Conservation (phyloP, 2,113 vertebrate genomes). For the Mustela nigripes region DNA sequence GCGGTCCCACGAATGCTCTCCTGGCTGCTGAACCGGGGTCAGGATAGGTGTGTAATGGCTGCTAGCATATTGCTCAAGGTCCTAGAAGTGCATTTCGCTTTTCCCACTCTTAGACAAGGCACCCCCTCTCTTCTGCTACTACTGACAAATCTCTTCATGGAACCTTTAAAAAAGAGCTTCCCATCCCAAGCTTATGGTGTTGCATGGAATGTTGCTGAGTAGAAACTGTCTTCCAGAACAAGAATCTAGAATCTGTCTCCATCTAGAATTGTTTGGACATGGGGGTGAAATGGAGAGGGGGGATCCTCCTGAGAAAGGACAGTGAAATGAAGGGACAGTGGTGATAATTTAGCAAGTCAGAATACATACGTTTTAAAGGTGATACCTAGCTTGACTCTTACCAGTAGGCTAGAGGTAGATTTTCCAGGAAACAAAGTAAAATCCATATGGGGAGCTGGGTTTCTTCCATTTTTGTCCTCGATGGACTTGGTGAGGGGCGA, state of each 20-base stretch:
- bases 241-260: not conserved
- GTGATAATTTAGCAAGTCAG: not conserved
- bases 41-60: not conserved
- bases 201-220: not conserved
- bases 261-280: not conserved
- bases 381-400: not conserved
- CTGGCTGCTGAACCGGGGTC: not conserved
- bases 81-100: not conserved
- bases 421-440: not conserved
- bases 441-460: not conserved
- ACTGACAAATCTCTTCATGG: not conserved
- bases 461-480: not conserved
- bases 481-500: not conserved
- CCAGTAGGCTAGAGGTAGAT: not conserved
- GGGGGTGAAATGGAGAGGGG: not conserved
- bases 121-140: not conserved
- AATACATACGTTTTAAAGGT: not conserved
- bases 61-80: not conserved
- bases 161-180: not conserved
- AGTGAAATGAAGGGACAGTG: not conserved
- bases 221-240: not conserved
- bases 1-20: not conserved
- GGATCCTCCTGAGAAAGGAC: not conserved
- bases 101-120: not conserved
- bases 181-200: not conserved